Evolutionary conservation across 1,140 invertebrate species (phyloP), one percentile per base, ranked within the genome.

Genomic region (Pseudomyrmex gracilis): DNA sequence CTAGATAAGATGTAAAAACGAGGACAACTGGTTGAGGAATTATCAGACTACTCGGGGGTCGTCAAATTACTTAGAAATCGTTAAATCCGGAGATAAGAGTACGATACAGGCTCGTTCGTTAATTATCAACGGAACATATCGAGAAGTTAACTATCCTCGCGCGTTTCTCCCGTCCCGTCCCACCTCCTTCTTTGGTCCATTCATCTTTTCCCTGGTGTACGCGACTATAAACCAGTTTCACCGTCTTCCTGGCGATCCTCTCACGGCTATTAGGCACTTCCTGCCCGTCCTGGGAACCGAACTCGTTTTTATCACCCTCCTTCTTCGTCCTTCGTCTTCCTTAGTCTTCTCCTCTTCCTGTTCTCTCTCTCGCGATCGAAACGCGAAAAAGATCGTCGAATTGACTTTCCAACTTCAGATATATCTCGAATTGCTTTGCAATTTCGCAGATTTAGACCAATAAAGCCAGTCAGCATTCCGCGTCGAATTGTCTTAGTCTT

Each of bases 221-320:
- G 60, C 58, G 68, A n/a, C 76, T 84, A 74, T 88, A 89, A 89
- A 89, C 88, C 88, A 87, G 88, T 89, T 89, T 86, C 57, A 57
- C 58, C 71, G 74, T 89, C 87, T 89, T 89, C 84, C 87, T 86
- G 82, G 66, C 82, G 85, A 93, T 92, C 92, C 91, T 93, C 92
- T 93, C 91, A 92, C 93, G 92, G 92, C 92, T 94, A 94, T 94
- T 94, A 93, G 92, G 92, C 88, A 93, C 93, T 94, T 94, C 94
- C 94, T 93, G 93, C 91, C 93, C 83, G 57, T 92, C 91, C 89
- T 93, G 92, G 87, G 91, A 93, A 93, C 91, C 89, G 82, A 89
- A 90, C 91, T 83, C 86, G 77, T 87, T 85, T 86, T 88, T 86
- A 82, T 57, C 67, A 57, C 82, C 68, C 68, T 76, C 61, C 66